A percentile compares a stretch with the other conserved stretches of the same genome.
phyloP scores from a whole-genome alignment of 2,113 vertebrate species.

The Noturus placidus region DNA sequence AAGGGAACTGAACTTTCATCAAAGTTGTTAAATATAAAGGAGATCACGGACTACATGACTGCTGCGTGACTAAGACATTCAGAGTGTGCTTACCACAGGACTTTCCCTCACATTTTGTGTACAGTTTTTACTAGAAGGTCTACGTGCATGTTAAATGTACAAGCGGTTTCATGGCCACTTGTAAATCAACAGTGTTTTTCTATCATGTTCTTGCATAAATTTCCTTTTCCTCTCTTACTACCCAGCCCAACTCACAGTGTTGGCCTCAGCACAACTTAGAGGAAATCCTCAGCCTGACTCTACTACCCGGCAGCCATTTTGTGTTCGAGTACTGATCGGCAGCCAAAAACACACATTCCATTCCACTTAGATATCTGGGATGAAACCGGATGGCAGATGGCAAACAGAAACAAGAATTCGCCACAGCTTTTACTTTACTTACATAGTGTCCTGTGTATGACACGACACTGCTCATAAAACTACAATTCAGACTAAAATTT shows the following conservation, averaged over 20 bases:
- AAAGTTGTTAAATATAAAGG: not conserved
- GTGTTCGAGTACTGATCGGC: slow-evolving; percentile 27
- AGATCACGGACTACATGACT: not conserved
- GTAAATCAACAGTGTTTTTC: not conserved
- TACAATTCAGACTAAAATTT: not conserved
- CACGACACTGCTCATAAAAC: not conserved
- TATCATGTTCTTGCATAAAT: slow-evolving; percentile 37
- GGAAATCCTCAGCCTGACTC: slow-evolving; percentile 40
- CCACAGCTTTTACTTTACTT: not conserved
- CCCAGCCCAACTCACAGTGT: slow-evolving; percentile 24
- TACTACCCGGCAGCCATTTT: slow-evolving; percentile 48
- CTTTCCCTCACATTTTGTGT: not conserved
- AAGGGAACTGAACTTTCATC: not conserved
- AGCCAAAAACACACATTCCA: slow-evolving; percentile 29
- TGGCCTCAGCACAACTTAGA: slow-evolving; percentile 31
- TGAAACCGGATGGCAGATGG: not conserved
- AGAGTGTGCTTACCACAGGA: not conserved
- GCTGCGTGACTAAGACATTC: not conserved
- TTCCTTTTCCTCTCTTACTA: slow-evolving; percentile 45
- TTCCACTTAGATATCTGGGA: slow-evolving; percentile 19
- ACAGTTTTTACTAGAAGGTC: not conserved
- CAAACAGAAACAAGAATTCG: not conserved
- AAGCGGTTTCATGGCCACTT: not conserved
- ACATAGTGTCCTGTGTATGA: not conserved
- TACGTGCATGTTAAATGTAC: not conserved